phyloP scores from a whole-genome alignment of 2,113 vertebrate species.

The Oncorhynchus masou region DNA sequence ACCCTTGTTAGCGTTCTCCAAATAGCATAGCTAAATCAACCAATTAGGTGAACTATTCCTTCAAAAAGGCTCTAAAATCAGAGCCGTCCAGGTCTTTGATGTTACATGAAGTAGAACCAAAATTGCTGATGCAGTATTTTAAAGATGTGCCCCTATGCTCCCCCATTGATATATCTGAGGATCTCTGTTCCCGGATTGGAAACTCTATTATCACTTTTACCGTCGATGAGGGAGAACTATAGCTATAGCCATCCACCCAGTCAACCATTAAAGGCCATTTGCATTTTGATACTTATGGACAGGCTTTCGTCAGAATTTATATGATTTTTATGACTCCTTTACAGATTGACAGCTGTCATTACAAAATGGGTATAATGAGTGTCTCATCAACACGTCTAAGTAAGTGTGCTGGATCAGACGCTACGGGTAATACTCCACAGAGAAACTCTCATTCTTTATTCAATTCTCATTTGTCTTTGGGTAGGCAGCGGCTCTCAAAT shows the following conservation, averaged over 20 bases:
- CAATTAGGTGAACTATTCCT: constrained; percentile 47
- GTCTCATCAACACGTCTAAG: constrained; percentile 55
- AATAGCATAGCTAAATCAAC: neutral
- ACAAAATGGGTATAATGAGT: constrained; percentile 65
- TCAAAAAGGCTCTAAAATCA: constrained; percentile 41
- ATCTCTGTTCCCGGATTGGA: constrained; percentile 49
- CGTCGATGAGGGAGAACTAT: constrained; percentile 17
- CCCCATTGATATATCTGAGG: constrained; percentile 34
- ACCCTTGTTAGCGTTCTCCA: constrained; percentile 33
- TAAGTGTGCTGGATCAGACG: constrained; percentile 45
- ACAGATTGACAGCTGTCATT: constrained; percentile 72
- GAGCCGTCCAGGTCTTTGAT: constrained; percentile 55
- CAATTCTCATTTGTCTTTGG: constrained; percentile 59
- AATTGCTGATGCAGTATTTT: constrained; percentile 23
- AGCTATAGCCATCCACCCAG: constrained; percentile 20
- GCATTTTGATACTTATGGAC: constrained; percentile 65
- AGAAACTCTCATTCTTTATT: constrained; percentile 63
- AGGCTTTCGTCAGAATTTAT: constrained; percentile 51
- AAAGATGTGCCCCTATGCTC: constrained; percentile 50
- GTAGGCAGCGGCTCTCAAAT: constrained; percentile 25
- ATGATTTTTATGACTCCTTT: constrained; percentile 62
- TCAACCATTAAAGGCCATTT: constrained; percentile 57
- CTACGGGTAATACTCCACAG: constrained; percentile 31
- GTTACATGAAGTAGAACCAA: constrained; percentile 29
- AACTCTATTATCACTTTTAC: constrained; percentile 48